These are phyloP conservation scores for human (Homo sapiens) DNA, from an alignment of 2,113 vertebrate species.

Conservation along the genomic window GRCh38 chr20:4129501-4130000, in stretches of 20 bases:
- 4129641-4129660: conserved; percentile 51
- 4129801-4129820: background rate
- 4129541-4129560: conserved; percentile 27
- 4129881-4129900: too few relatives aligned
- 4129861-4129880: too few relatives aligned
- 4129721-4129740: background rate
- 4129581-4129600: background rate
- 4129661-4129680: background rate
- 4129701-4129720: background rate
- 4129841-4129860: background rate
- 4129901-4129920: too few relatives aligned
- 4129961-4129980: too few relatives aligned
- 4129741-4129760: background rate
- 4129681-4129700: background rate
- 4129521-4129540: background rate
- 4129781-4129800: background rate
- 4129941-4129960: too few relatives aligned
- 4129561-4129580: background rate
- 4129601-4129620: background rate
- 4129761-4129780: background rate
- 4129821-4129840: background rate
- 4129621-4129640: conserved; percentile 5
- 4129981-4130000: too few relatives aligned
- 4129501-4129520: background rate
- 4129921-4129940: too few relatives aligned